Base-by-base conservation (phyloP, 1,140 invertebrate species). In the Dendroctonus ponderosae region DNA sequence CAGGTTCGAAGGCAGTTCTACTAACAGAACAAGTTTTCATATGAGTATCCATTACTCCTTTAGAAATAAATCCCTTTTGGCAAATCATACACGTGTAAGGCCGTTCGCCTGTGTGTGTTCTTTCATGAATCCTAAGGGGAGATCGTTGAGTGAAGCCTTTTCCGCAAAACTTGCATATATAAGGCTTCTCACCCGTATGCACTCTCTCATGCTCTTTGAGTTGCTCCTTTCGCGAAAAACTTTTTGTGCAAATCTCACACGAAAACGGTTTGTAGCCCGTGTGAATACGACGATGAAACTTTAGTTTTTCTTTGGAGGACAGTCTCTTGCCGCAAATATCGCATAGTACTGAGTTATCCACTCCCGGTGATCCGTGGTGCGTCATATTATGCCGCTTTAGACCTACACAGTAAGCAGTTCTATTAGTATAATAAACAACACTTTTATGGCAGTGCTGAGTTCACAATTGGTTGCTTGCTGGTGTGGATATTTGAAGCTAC, bases 281-380 rank as follows among this genome's bases (percentile, higher is more conserved):
- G 69, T 91, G 89, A 26, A 89, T 89, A 15, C 87, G 78, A 38
- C 85, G 76, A 71, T 91, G 88, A 72, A 88, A 87, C 75, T 88
- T 89, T 53, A 91, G 79, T 65, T 89, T 87, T 59, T 89, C 87
- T 5, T 84, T 82, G 46, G 83, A 86, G 15, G 86, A 85, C 46
- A 96, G 85, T 59, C 88, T 85, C 80, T 95, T 93, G 11, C 86
- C 86, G 78, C 92, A 93, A 40, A 91, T 85, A 71, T 87, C 85
- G 77, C 88, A 90, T 0, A 86, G 66, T 4, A 84, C 84, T 40
- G 72, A 75, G 3, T 63, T 56, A 26, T 75, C 70, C 11, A 62
- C 66, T 2, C 73, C 75, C 43, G 60, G 38, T 6, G 69, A 65
- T 38, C 73, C 74, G 53, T 78, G 77, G 38, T 76, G 72, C 42